These are phyloP conservation scores for Cydia amplana DNA, from an alignment of 1,140 invertebrate species.

Conservation along the genomic window DNA sequence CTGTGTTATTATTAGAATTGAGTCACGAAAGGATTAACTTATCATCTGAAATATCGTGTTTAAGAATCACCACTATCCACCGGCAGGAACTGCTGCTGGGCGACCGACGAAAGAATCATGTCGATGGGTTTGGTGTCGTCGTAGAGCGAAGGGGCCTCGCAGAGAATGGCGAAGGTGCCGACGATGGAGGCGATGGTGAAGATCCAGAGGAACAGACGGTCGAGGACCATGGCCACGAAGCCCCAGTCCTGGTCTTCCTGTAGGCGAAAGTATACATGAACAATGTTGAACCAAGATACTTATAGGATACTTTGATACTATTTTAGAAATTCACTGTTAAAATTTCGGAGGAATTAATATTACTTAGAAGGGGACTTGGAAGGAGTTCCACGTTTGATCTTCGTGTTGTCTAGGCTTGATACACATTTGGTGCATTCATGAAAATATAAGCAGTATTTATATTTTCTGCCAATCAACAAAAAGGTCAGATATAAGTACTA, in stretches of 20 bases:
- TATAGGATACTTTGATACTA: too few species aligned
- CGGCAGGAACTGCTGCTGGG: slow-evolving; percentile 86
- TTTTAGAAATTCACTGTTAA: too few species aligned
- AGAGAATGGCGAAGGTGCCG: slow-evolving; percentile 92
- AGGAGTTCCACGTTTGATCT: too few species aligned
- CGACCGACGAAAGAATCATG: slow-evolving; percentile 90
- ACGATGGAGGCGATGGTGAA: slow-evolving; percentile 95
- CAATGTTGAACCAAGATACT: background rate
- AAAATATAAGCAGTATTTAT: too few species aligned
- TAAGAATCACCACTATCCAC: slow-evolving; percentile 73
- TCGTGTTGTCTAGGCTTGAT: too few species aligned
- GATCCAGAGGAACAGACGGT: slow-evolving; percentile 97
- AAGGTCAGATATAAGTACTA: too few species aligned
- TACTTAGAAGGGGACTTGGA: too few species aligned
- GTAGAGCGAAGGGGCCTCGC: slow-evolving; percentile 94
- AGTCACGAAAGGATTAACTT: too few species aligned
- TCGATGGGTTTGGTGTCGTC: slow-evolving; percentile 95
- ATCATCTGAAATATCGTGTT: slow-evolving; percentile 23
- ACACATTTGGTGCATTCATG: too few species aligned
- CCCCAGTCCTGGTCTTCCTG: slow-evolving; percentile 99
- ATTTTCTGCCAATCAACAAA: too few species aligned
- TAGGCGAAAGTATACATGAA: slow-evolving; percentile 32
- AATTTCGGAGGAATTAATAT: too few species aligned
- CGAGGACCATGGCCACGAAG: slow-evolving; percentile 99
- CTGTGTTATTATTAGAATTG: too few species aligned